phyloP scores from a whole-genome alignment of 2,888 invertebrate genomes.

The Hirtodrosophila histrioides region DNA sequence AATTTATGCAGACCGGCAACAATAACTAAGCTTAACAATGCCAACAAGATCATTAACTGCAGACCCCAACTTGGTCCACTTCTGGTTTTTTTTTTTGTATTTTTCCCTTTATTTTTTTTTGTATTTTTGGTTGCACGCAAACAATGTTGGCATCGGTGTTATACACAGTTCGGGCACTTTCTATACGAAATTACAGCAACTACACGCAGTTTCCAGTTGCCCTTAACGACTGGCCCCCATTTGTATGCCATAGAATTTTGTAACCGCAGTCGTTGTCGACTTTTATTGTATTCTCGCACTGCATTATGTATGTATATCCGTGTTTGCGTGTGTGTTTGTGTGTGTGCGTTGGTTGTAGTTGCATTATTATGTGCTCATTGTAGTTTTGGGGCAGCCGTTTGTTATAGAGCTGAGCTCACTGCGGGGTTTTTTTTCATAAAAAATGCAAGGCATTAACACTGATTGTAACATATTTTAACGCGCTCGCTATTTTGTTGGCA shows the following conservation, averaged over 20 bases:
- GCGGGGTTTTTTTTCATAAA: constrained; percentile 69
- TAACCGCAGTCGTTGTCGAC: constrained; percentile 49
- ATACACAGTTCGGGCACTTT: constrained; percentile 26
- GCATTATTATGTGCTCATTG: constrained; percentile 60
- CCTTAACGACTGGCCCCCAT: constrained; percentile 66
- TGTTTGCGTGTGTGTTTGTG: constrained; percentile 6
- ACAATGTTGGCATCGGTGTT: constrained; percentile 52
- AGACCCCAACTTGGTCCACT: constrained; percentile 20
- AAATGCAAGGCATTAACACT: constrained; percentile 73
- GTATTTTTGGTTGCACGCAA: constrained; percentile 38
- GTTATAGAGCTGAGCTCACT: constrained; percentile 37
- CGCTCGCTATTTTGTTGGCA: constrained; percentile 57
- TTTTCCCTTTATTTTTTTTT: neutral
- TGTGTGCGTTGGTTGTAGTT: constrained; percentile 28
- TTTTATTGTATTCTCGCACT: constrained; percentile 59
- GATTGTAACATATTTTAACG: constrained; percentile 73
- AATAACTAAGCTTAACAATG: constrained; percentile 41
- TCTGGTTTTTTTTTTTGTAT: neutral
- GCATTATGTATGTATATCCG: constrained; percentile 22
- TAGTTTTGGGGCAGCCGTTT: constrained; percentile 32
- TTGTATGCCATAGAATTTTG: constrained; percentile 60
- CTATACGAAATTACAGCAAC: constrained; percentile 18
- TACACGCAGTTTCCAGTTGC: constrained; percentile 45
- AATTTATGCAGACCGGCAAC: constrained; percentile 37
- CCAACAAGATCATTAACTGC: constrained; percentile 70